Conservation (phyloP, 2,888 invertebrate species). For the Bhutanitis thaidina region DNA sequence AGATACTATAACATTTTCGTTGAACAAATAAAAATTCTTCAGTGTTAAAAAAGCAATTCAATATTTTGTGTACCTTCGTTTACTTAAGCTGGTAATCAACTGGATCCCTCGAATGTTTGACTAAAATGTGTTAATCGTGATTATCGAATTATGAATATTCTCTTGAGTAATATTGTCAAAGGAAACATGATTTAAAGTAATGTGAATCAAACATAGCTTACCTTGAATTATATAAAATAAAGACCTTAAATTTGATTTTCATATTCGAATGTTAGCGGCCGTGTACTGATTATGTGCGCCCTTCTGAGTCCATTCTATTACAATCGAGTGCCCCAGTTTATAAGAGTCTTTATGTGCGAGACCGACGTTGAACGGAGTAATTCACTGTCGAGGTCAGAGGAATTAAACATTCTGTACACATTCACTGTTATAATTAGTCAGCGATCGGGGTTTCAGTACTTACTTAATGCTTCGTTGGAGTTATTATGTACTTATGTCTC, state of each 20-base stretch:
- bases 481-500: constrained; percentile 19
- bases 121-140: too few relatives aligned
- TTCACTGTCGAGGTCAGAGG: constrained; percentile 14
- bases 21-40: too few relatives aligned
- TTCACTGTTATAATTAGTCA: constrained; percentile 11
- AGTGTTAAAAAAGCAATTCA: too few relatives aligned
- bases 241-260: constrained; percentile 4
- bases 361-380: constrained; percentile 3
- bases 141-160: too few relatives aligned
- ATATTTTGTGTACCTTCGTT: too few relatives aligned
- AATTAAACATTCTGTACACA: constrained; percentile 10
- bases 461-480: constrained; percentile 12
- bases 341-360: constrained; percentile 1
- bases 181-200: too few relatives aligned
- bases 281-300: constrained; percentile 14
- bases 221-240: constrained; percentile 12
- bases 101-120: too few relatives aligned
- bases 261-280: constrained; percentile 10
- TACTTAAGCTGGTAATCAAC: too few relatives aligned
- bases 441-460: constrained; percentile 15
- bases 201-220: not conserved
- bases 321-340: constrained; percentile 7
- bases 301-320: constrained; percentile 11
- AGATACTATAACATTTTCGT: too few relatives aligned
- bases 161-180: too few relatives aligned